Conservation (phyloP, 2,113 vertebrate species). For the Larimichthys crocea region DNA sequence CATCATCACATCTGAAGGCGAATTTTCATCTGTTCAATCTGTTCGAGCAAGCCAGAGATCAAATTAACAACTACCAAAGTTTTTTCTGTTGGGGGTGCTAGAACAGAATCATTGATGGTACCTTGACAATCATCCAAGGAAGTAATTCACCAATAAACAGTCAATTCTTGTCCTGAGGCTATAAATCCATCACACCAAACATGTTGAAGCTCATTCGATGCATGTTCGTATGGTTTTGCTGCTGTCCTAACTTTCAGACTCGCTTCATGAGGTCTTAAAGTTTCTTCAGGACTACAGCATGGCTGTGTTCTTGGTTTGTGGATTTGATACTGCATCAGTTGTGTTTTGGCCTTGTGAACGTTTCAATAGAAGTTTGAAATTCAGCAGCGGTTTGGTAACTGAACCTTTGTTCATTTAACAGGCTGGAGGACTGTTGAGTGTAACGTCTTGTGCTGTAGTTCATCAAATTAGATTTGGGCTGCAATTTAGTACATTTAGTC, state of each 20-base stretch:
- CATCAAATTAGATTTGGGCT: background rate
- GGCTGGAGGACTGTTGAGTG: background rate
- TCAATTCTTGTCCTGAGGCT: background rate
- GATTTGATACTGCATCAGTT: background rate
- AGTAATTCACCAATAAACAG: background rate
- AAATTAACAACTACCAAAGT: background rate
- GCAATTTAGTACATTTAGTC: background rate
- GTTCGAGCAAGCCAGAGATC: too few relatives aligned
- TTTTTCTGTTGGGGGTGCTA: background rate
- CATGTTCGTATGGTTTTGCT: slow-evolving; percentile 21
- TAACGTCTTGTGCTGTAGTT: background rate
- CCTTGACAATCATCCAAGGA: background rate
- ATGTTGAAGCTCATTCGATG: slow-evolving; percentile 6
- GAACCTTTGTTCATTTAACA: background rate
- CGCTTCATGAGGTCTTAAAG: background rate
- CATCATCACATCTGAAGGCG: background rate
- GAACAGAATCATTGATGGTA: background rate
- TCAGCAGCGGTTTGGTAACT: too few relatives aligned
- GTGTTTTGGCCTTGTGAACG: slow-evolving; percentile 9
- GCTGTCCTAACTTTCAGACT: background rate
- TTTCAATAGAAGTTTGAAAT: background rate
- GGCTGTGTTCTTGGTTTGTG: slow-evolving; percentile 7
- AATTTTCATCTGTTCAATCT: background rate
- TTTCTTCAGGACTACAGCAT: slow-evolving; percentile 5
- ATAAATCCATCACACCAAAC: background rate